Conservation (phyloP, 2,113 vertebrate genomes). For the Carettochelys insculpta region DNA sequence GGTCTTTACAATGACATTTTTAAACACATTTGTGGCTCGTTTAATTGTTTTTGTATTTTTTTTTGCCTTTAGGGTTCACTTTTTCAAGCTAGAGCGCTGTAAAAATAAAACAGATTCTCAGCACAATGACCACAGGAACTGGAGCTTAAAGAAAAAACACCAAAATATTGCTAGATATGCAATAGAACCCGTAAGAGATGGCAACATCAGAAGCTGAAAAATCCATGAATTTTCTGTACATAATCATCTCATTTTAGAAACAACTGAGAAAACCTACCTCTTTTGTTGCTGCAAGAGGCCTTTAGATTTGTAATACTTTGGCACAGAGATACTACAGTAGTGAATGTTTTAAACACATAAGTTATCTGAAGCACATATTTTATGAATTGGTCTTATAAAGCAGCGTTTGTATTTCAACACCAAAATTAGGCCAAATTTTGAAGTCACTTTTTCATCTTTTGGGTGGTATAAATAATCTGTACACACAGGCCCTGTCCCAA, state of each 20-base stretch:
- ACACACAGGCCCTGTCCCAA: not conserved
- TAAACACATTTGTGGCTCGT: not conserved
- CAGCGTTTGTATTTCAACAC: not conserved
- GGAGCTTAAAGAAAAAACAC: not conserved
- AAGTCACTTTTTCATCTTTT: not conserved
- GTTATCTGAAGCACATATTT: not conserved
- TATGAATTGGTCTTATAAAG: not conserved
- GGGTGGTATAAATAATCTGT: not conserved
- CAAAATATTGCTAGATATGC: not conserved
- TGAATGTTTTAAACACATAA: not conserved
- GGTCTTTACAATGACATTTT: not conserved
- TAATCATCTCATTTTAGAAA: not conserved
- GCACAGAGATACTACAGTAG: not conserved
- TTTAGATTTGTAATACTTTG: not conserved
- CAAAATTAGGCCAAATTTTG: not conserved
- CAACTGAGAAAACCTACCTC: not conserved
- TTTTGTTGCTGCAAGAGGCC: not conserved
- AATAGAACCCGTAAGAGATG: not conserved
- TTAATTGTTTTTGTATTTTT: fast-evolving
- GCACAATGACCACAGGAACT: not conserved
- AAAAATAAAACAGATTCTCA: not conserved
- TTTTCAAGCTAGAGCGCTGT: not conserved
- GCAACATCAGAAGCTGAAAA: not conserved
- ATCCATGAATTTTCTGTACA: not conserved
- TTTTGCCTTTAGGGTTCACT: not conserved